Percentiles rank a stretch among this genome's conserved stretches.
phyloP scores from a whole-genome alignment of 2,797 vertebrate genomes.

The Sebastes trivittatus region DNA sequence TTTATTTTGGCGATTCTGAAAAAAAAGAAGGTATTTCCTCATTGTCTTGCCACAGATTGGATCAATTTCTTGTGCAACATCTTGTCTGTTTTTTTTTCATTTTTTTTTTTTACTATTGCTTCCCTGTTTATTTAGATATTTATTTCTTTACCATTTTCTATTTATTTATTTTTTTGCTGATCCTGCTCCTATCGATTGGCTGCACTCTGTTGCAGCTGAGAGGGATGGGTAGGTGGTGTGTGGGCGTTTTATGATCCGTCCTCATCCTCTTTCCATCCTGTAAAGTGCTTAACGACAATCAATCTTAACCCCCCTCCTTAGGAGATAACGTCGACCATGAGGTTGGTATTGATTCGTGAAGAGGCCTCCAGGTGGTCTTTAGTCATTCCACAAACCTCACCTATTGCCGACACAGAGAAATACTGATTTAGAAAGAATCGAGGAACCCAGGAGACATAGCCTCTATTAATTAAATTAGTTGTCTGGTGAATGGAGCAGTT shows the following conservation, averaged over 20 bases:
- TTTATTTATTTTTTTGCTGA: constrained; percentile 66
- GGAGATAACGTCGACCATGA: constrained; percentile 73
- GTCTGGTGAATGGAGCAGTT: constrained; percentile 36
- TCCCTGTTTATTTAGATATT: constrained; percentile 49
- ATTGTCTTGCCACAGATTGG: not conserved
- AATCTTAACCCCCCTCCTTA: constrained; percentile 78
- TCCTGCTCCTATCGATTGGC: constrained; percentile 69
- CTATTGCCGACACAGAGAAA: constrained; percentile 54
- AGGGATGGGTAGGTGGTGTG: constrained; percentile 70
- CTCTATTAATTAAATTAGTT: constrained; percentile 56
- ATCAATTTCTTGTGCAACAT: not conserved
- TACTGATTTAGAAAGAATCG: constrained; percentile 53
- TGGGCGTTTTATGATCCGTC: constrained; percentile 80
- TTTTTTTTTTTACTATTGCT: not conserved
- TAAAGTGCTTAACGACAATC: constrained; percentile 83
- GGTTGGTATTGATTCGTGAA: constrained; percentile 75
- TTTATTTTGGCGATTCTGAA: too few species aligned
- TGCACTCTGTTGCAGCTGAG: constrained; percentile 66
- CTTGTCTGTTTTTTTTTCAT: not conserved
- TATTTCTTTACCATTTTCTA: constrained; percentile 17
- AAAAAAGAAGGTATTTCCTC: not conserved
- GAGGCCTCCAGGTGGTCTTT: constrained; percentile 79
- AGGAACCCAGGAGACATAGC: constrained; percentile 42
- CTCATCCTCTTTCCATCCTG: constrained; percentile 80
- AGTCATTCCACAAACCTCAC: constrained; percentile 73